Evolutionary conservation across 2,113 vertebrate genomes (phyloP), one percentile per base, ranked within the genome.

Genomic region (Holacanthus passer): DNA sequence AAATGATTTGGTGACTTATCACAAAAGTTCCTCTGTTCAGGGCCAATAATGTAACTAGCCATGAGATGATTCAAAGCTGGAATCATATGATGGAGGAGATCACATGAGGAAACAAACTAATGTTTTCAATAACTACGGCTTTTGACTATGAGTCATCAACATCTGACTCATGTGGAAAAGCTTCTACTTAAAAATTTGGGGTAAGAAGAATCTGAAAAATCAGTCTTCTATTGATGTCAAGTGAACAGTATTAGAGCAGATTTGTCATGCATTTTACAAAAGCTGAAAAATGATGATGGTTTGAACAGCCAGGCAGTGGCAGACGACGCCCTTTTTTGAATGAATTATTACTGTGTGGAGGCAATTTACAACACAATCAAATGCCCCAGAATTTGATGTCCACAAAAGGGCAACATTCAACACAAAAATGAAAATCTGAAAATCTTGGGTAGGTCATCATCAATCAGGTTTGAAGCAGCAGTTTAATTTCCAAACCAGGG

Each of bases 121-220:
- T 76, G 72, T 80, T 84, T 88, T 82, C 29, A 71, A n/a, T 55
- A 67, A 41, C 37, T 37, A 17, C 19, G 53, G 37, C 75, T 64
- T 64, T 73, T 73, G 76, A 91, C 68, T 73, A 24, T 89, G 90
- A 93, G 62, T 94, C 91, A 93, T 65, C 12, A 1, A 39, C 31
- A 6, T 87, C 66, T 92, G 88, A 93, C 82, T 91, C 79, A 83
- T 81, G 53, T 83, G 64, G 67, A 86, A 88, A 86, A 66, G 67
- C 45, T 41, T 64, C 43, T 24, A 14, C 56, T 77, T 27, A 68
- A 50, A 69, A 43, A 53, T 64, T 45, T 37, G 35, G 56, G 7
- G 7, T 35, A 59, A 74, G 6, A 35, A 45, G 27, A 65, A 63
- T 64, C 12, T 52, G 19, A 53, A 56, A 60, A n/a, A 73, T 43